Base-by-base conservation (phyloP, 2,113 vertebrate genomes). In the Hippoglossus stenolepis region DNA sequence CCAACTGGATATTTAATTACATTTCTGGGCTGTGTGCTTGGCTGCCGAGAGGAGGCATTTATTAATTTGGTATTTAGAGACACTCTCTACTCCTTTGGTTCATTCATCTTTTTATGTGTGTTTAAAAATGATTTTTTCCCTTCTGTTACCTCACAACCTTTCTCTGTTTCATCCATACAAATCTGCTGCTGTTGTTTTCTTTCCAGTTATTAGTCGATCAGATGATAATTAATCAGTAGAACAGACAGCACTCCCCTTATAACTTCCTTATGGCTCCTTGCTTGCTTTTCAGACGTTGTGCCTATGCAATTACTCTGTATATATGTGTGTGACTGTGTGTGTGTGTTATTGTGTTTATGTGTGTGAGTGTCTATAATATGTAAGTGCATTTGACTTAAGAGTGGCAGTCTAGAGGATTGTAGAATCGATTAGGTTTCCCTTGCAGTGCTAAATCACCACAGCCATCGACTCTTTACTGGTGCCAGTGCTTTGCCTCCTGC, bases 1-100 rank as follows among this genome's bases (percentile, higher is more conserved):
- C 60, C 62, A 73, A 72, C 82, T 70, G 63, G 79, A 90, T 92
- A 86, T 92, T 85, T 91, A 86, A 93, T 93, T 86, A 84, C 77
- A 56, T 89, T 87, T 85, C 77, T 86, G 60, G 23, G 70, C 73
- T 74, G 63, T 79, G 76, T 69, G 75, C 71, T 77, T 18, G 24
- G 26, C 45, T 92, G 85, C 91, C 88, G 89, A 91, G 72, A 79
- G 74, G 70, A 73, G 58, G 10, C 82, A 76, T 88, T 62, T 80
- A 69, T 85, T 85, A 21, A 71, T 84, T 72, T 61, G n/a, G 49
- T 64, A 60, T 85, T 82, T 64, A 58, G 51, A 79, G 69, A 74
- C 7, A 2, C 65, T 45, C 66, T 43, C 49, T n/a, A 13, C 49
- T 53, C 14, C 51, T 54, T 54, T 54, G 20, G 51, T 54, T 64